phyloP scores from a whole-genome alignment of 2,888 invertebrate genomes.

The Nephrocerus scutellatus region DNA sequence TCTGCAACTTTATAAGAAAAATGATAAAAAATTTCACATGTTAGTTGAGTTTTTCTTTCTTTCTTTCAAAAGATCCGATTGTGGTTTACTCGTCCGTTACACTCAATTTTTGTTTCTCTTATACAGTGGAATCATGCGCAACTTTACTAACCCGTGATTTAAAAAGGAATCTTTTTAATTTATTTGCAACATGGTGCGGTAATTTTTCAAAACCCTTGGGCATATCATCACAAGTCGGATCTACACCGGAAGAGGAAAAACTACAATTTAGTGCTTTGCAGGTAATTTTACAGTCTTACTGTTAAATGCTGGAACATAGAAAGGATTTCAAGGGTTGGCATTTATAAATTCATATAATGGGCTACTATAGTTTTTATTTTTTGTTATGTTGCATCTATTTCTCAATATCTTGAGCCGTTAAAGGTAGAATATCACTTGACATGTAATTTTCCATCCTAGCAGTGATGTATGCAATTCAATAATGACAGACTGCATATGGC shows the following conservation, averaged over 20 bases:
- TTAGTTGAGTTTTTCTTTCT: too few species aligned
- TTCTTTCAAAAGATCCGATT: background rate
- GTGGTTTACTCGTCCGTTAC: slow-evolving; percentile 1
- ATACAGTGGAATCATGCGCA: slow-evolving; percentile 76
- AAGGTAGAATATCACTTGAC: too few species aligned
- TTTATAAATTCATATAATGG: too few species aligned
- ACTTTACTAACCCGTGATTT: slow-evolving; percentile 81
- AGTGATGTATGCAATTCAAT: too few species aligned
- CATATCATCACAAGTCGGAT: slow-evolving; percentile 45
- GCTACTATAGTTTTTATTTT: too few species aligned
- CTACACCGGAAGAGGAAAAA: slow-evolving; percentile 52
- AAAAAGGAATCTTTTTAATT: slow-evolving; percentile 76
- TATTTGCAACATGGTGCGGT: slow-evolving; percentile 94
- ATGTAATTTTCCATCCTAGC: too few species aligned
- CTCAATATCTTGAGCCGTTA: too few species aligned
- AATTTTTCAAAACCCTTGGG: slow-evolving; percentile 69
- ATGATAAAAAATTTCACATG: slow-evolving; percentile 89
- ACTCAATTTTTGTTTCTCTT: background rate
- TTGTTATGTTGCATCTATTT: too few species aligned
- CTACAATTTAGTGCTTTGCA: slow-evolving; percentile 58
- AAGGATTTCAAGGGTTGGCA: too few species aligned
- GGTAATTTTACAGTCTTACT: slow-evolving; percentile 38
- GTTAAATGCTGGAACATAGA: too few species aligned
- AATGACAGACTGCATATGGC: too few species aligned
- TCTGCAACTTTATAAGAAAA: slow-evolving; percentile 88